These are phyloP conservation scores for Lycaon pictus DNA, from an alignment of 2,113 vertebrate species.

Conservation along the genomic window DNA sequence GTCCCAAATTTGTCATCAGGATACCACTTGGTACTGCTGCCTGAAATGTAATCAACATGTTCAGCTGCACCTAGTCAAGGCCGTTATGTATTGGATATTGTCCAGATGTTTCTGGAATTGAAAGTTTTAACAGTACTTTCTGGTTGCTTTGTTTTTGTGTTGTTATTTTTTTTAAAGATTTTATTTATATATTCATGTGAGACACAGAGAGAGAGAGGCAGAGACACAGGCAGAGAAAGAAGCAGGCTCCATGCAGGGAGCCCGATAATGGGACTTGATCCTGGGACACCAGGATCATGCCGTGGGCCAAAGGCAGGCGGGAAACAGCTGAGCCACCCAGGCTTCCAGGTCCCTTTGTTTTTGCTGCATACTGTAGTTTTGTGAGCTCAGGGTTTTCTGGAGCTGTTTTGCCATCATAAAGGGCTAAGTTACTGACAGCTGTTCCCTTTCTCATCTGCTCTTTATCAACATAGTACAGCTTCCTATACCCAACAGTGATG, in stretches of 20 bases:
- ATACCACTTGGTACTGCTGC: not conserved
- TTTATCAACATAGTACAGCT: constrained; percentile 42
- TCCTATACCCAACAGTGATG: not conserved
- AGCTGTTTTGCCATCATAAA: not conserved
- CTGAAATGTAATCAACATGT: not conserved
- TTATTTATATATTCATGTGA: too few species aligned
- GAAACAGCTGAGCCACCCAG: too few species aligned
- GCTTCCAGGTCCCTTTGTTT: not conserved
- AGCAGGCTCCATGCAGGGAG: too few species aligned
- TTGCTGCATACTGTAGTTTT: not conserved
- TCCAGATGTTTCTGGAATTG: not conserved
- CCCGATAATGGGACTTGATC: too few species aligned
- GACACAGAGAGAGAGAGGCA: too few species aligned
- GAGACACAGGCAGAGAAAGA: too few species aligned
- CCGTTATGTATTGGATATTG: not conserved
- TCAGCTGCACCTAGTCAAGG: not conserved
- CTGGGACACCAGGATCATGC: too few species aligned
- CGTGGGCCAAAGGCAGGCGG: too few species aligned
- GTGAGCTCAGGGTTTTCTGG: not conserved
- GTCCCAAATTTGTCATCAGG: not conserved
- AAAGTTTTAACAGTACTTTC: not conserved
- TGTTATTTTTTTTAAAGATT: too few species aligned
- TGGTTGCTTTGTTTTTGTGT: not conserved
- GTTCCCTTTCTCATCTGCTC: not conserved
- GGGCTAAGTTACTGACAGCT: not conserved